Base-by-base conservation (phyloP, 2,888 invertebrate species). In the Trypoxylon attenuatum region DNA sequence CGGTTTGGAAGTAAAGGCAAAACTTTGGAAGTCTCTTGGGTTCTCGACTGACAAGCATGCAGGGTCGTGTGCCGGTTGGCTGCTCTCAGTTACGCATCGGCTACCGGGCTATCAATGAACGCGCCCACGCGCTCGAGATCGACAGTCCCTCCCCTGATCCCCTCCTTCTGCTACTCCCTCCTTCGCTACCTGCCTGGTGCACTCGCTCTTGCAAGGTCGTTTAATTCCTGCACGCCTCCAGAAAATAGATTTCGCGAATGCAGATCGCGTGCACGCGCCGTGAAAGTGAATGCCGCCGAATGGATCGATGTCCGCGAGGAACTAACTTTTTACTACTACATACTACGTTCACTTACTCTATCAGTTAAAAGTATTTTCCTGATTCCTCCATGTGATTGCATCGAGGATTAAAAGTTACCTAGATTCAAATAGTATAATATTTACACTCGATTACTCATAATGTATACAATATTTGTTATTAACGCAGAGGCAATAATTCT, bases 91-190 rank as follows among this genome's bases (percentile, higher is more conserved):
- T 73, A 77, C 77, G 80, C 76, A 69, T 75, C 77, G 73, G 62
- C 74, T 75, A 72, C 71, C 78, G 73, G 66, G 68, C 73, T 81
- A 80, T 81, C 81, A 81, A 81, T 81, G 81, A 80, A 81, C 70
- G 60, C 81, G 73, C 81, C 81, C 78, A 81, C 81, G 80, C 76
- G 59, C 46, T 41, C 57, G 65, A 74, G 67, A 71, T 76, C 77
- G 70, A 65, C 73, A 69, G 68, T 52, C 63, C 52, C 49, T 54
- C 51, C 33, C 33, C 63, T 46, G 33, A 42, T 39, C 42, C 38
- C 42, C 33, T 50, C 45, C 27, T 38, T 22, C 52, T 27, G 18
- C 42, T 42, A 29, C 27, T 38, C 46, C 38, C 27, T 52, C 63
- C 60, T 62, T 59, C 69, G 51, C 68, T 58, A 64, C 65, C 47